Evolutionary conservation across 2,797 vertebrate genomes (phyloP).

Genomic region (Squalus acanthias): DNA sequence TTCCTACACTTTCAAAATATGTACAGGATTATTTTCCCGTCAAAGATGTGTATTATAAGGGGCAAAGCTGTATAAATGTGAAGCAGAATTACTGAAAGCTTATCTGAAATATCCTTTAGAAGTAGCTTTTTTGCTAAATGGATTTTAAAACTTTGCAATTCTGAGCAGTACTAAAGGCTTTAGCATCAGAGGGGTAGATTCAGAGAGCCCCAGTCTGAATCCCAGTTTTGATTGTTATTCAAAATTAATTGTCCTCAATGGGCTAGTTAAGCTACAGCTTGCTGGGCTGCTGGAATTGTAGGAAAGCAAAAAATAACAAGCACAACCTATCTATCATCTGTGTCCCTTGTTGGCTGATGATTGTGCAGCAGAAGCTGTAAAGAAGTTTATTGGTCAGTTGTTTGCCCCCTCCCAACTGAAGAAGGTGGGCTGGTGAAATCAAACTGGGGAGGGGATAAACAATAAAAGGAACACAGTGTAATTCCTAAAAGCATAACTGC

Average conservation of each 20-base stretch:
- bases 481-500: constrained; percentile 29
- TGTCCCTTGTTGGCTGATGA: background rate
- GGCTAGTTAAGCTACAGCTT: background rate
- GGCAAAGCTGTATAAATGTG: background rate
- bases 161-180: background rate
- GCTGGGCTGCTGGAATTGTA: background rate
- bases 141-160: constrained; percentile 3
- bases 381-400: background rate
- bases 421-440: background rate
- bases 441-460: constrained; percentile 7
- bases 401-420: background rate
- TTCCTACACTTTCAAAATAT: background rate
- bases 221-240: background rate
- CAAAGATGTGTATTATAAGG: background rate
- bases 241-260: background rate
- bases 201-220: background rate
- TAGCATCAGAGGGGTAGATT: background rate
- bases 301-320: background rate
- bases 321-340: background rate
- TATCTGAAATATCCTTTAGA: background rate
- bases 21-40: background rate
- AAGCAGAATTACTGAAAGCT: background rate
- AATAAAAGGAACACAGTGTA: constrained; percentile 24
- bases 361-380: background rate
- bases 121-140: background rate